phyloP scores from a whole-genome alignment of 2,888 invertebrate species.

The Xanthia togata region DNA sequence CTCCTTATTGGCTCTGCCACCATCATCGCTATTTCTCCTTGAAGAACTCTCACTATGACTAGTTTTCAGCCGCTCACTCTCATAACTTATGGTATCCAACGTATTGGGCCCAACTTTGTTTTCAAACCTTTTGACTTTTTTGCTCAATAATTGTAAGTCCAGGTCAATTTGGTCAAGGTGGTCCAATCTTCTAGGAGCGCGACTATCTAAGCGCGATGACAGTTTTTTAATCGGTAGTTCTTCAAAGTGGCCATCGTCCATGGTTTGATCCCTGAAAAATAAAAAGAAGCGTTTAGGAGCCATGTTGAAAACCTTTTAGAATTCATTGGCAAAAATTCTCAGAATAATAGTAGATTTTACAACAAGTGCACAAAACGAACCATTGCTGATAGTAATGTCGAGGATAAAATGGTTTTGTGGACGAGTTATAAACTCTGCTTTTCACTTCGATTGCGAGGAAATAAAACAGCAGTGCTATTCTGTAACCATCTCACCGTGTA shows the following conservation, averaged over 20 bases:
- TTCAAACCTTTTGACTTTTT: conserved; percentile 65
- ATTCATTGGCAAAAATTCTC: not conserved
- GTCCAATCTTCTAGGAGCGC: conserved; percentile 70
- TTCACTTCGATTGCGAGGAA: too few relatives aligned
- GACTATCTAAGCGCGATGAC: conserved; percentile 67
- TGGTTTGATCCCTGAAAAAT: conserved; percentile 72
- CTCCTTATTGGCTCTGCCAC: conserved; percentile 76
- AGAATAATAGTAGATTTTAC: too few relatives aligned
- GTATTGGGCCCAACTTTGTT: conserved; percentile 58
- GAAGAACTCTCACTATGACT: conserved; percentile 84
- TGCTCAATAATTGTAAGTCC: conserved; percentile 64
- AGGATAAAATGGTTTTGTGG: too few relatives aligned
- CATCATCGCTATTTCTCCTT: conserved; percentile 85
- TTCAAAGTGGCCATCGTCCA: conserved; percentile 80
- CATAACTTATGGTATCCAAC: conserved; percentile 81
- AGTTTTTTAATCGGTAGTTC: conserved; percentile 76
- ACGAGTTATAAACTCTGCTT: too few relatives aligned
- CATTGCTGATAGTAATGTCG: too few relatives aligned
- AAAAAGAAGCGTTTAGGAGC: not conserved
- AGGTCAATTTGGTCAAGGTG: conserved; percentile 65
- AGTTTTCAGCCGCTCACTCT: conserved; percentile 80
- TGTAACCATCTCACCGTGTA: too few relatives aligned
- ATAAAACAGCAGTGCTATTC: too few relatives aligned
- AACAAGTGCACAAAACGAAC: too few relatives aligned
- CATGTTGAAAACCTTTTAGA: too few relatives aligned